Evolutionary conservation across 2,113 vertebrate genomes (phyloP).

Genomic region (Petrocephalus zakoni): DNA sequence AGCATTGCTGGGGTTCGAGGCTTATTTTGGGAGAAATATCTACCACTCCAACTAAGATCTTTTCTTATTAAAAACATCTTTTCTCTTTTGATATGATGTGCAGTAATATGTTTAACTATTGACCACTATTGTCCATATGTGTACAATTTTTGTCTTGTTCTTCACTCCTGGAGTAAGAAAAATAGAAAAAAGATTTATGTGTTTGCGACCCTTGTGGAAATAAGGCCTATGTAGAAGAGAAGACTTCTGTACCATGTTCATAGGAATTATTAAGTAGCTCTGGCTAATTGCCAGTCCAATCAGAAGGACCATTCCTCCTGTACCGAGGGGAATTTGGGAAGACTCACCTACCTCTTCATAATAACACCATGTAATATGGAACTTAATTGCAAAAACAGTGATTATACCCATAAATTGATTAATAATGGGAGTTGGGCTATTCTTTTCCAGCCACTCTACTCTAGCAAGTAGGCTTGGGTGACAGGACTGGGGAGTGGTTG

Average conservation of each 20-base stretch:
- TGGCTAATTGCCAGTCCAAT: not conserved
- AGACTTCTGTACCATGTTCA: not conserved
- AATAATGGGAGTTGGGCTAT: conserved; percentile 53
- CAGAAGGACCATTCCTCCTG: not conserved
- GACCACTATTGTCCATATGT: not conserved
- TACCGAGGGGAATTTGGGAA: not conserved
- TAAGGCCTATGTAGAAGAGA: not conserved
- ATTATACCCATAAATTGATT: conserved; percentile 47
- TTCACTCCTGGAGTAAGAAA: not conserved
- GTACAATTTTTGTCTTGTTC: not conserved
- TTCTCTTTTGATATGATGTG: not conserved
- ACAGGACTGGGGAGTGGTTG: conserved; percentile 32
- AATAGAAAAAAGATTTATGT: not conserved
- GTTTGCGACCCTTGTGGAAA: not conserved
- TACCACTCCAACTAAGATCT: not conserved
- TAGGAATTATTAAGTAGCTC: not conserved
- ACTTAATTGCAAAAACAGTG: not conserved
- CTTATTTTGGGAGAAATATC: not conserved
- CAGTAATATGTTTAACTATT: not conserved
- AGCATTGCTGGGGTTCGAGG: not conserved
- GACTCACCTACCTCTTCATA: not conserved
- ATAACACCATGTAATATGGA: not conserved
- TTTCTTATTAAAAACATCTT: too few relatives aligned
- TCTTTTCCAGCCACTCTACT: conserved; percentile 33
- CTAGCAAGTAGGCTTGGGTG: conserved; percentile 52